Conservation (phyloP, 2,113 vertebrate genomes). For the Dasyornis broadbenti region DNA sequence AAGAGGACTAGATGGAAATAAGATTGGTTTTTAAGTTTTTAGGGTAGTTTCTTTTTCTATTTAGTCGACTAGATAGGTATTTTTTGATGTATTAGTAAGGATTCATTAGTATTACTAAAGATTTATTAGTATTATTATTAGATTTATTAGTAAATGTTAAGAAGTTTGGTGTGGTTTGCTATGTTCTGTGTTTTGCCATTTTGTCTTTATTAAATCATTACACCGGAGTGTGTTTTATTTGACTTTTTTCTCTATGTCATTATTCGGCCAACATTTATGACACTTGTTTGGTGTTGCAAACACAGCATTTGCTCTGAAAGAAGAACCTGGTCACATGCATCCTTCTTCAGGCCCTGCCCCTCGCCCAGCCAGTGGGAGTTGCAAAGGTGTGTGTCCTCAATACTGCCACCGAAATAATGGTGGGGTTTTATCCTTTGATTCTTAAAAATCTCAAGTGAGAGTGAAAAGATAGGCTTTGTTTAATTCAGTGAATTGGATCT, state of each 20-base stretch:
- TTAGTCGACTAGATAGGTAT: neutral
- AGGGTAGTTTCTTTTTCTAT: neutral
- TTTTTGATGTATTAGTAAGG: neutral
- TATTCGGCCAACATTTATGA: rapidly evolving
- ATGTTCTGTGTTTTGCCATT: too few species aligned
- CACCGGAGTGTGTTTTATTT: neutral
- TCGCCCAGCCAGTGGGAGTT: neutral
- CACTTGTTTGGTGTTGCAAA: neutral
- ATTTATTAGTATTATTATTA: too few species aligned
- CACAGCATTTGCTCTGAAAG: neutral
- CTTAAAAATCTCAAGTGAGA: neutral
- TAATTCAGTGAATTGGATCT: neutral
- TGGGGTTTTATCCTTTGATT: neutral
- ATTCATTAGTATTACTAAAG: neutral
- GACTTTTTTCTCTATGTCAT: neutral
- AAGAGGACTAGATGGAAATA: neutral
- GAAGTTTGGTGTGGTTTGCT: neutral
- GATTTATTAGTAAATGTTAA: neutral
- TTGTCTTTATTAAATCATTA: neutral
- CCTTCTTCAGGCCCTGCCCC: neutral
- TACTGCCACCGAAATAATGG: neutral
- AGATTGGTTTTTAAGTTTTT: neutral
- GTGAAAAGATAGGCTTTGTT: neutral
- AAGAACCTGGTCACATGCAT: rapidly evolving
- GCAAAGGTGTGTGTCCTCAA: too few species aligned